A percentile compares a stretch with the other conserved stretches of the same genome.
phyloP scores from a whole-genome alignment of 2,113 vertebrate genomes.

The Seriola dumerili region DNA sequence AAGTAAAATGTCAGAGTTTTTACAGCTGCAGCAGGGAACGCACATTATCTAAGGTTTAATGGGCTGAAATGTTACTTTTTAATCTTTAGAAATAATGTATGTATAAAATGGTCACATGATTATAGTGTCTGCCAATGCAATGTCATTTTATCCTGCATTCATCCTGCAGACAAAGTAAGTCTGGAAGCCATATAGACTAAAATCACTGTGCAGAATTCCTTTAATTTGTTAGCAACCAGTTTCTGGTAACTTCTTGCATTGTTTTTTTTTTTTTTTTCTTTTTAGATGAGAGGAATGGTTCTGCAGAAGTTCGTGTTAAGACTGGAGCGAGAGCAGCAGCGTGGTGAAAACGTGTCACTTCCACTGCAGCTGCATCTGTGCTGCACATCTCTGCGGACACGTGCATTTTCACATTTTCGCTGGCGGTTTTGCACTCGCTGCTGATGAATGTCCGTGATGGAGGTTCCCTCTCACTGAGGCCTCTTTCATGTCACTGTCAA shows the following conservation, averaged over 20 bases:
- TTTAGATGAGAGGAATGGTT: not conserved
- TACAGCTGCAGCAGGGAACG: not conserved
- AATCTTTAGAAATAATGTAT: too few species aligned
- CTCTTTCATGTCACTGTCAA: constrained; percentile 40
- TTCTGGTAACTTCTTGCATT: not conserved
- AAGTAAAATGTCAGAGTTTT: not conserved
- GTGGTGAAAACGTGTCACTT: constrained; percentile 18
- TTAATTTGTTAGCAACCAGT: not conserved
- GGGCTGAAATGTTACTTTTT: not conserved
- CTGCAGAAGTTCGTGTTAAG: not conserved
- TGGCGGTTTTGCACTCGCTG: not conserved
- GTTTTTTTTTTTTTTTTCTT: not conserved
- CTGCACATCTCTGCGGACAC: constrained; percentile 15
- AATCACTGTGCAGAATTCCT: not conserved
- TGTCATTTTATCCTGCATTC: not conserved
- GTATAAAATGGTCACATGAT: too few species aligned
- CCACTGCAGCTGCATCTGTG: not conserved
- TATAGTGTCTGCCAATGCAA: not conserved
- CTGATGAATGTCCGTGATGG: constrained; percentile 4
- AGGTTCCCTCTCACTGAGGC: constrained; percentile 17
- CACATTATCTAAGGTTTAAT: not conserved
- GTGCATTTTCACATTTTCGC: not conserved
- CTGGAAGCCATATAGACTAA: not conserved
- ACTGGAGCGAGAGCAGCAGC: not conserved
- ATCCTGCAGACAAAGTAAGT: not conserved